Evolutionary conservation across 2,888 invertebrate genomes (phyloP).

Genomic region (Rotaria magnacalcarata): DNA sequence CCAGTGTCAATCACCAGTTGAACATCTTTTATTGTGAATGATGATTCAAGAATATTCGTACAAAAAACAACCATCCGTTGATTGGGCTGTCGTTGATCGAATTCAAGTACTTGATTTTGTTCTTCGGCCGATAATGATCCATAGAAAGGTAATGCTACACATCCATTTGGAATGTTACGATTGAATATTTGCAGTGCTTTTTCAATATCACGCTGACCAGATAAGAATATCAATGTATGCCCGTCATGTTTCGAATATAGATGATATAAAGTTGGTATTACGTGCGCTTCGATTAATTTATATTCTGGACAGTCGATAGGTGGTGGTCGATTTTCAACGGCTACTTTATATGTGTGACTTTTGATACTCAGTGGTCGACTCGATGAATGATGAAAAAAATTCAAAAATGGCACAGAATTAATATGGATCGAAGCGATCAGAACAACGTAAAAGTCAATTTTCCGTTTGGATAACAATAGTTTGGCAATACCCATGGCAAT

Average conservation of each 20-base stretch:
- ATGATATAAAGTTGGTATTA: not conserved
- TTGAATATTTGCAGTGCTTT: not conserved
- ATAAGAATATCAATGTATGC: not conserved
- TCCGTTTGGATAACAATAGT: constrained; percentile 70
- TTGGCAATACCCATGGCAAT: constrained; percentile 85
- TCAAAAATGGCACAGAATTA: constrained; percentile 66
- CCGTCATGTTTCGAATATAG: not conserved
- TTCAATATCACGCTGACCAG: not conserved
- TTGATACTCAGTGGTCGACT: not conserved
- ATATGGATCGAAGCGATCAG: constrained; percentile 85
- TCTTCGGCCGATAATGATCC: not conserved
- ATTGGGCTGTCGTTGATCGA: not conserved
- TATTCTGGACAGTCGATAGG: not conserved
- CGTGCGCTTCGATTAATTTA: not conserved
- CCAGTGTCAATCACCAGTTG: not conserved
- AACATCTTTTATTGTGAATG: not conserved
- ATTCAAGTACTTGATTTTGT: not conserved
- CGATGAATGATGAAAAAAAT: not conserved
- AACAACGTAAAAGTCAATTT: constrained; percentile 72
- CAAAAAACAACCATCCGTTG: not conserved
- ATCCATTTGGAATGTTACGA: not conserved
- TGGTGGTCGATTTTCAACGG: not conserved
- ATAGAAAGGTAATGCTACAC: not conserved
- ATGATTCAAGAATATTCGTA: not conserved
- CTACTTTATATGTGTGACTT: not conserved